Base-by-base conservation (phyloP, 2,797 vertebrate genomes). In the Apogon hyalosoma region DNA sequence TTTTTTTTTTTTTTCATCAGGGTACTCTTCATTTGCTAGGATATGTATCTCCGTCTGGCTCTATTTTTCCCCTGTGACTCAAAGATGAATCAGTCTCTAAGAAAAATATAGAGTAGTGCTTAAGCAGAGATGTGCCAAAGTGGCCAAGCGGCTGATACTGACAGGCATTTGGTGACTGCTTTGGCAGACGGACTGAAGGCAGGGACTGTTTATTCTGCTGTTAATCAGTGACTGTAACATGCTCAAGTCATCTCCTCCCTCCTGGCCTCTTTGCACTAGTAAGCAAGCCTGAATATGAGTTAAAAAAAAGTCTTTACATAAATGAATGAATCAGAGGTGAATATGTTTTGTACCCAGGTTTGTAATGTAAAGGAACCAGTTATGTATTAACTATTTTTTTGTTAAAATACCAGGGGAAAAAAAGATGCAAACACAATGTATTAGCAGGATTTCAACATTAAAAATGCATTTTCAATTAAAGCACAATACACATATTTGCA, bases 141-240 rank as follows among this genome's bases (percentile, higher is more conserved):
- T 16, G 19, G 11, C n/a, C 6, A 2, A 36, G 46, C n/a, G 39
- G 21, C 21, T 21, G 45, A 36, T 39, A 2, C n/a, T 4, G 51
- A 46, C 68, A 67, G 77, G 41, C 59, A 69, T 77, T 62, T 16
- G 41, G 36, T 59, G 36, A 4, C 69, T 46, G 56, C 69, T 58
- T 61, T 51, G 24, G 38, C 42, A 45, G 45, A 41, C 42, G 1
- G 19, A 50, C 40, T 45, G 60, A 46, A 72, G 63, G 48, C 7
- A 31, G 58, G 0, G 18, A 3, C 48, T 89, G 80, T 91, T 91
- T 82, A 58, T 73, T 75, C 61, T 66, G 0, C 15, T 42, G 88
- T 85, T 88, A 89, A 89, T 88, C 59, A 83, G 71, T 90, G 83
- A 90, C 79, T 50, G 5, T 4, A 5, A 41, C 53, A 51, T 6